phyloP scores from a whole-genome alignment of 53 echinoderm and acorn worm species.

The Paelopatides confundens region DNA sequence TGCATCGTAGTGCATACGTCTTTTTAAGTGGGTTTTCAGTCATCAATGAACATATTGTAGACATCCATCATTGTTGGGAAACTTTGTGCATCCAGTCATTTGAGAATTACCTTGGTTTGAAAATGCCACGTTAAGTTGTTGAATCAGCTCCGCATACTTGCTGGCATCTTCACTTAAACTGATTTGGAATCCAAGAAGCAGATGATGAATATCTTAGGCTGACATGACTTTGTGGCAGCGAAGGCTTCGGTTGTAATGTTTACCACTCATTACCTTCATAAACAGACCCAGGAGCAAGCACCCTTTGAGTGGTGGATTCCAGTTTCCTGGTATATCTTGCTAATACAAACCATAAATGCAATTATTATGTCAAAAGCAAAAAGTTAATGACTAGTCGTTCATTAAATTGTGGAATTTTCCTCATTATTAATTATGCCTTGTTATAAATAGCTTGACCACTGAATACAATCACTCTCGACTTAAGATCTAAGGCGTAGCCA shows the following conservation, averaged over 20 bases:
- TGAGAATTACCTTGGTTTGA: slow-evolving; percentile 27
- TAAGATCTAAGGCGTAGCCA: slow-evolving; percentile 49
- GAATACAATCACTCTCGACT: not conserved
- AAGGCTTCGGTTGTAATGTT: slow-evolving; percentile 60
- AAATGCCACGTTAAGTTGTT: too few species aligned
- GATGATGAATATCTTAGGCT: slow-evolving; percentile 51
- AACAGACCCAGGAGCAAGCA: slow-evolving; percentile 31
- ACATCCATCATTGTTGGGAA: slow-evolving; percentile 2
- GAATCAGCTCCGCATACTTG: too few species aligned
- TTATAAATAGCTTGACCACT: slow-evolving; percentile 55
- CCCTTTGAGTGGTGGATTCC: slow-evolving; percentile 58
- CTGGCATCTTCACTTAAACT: not conserved
- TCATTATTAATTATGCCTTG: slow-evolving; percentile 53
- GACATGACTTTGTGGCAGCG: slow-evolving; percentile 52
- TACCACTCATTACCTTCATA: slow-evolving; percentile 57
- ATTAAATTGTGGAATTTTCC: slow-evolving; percentile 16
- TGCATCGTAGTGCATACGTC: too few species aligned
- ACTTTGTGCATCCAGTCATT: not conserved
- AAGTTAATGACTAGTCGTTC: slow-evolving; percentile 41
- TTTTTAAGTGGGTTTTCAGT: too few species aligned
- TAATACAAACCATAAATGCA: slow-evolving; percentile 45
- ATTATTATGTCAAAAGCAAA: slow-evolving; percentile 60
- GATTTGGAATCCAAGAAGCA: not conserved
- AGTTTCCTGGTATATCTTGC: slow-evolving; percentile 60
- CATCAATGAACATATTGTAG: too few species aligned